Percentiles rank a stretch among this genome's conserved stretches.
Evolutionary conservation across 1,140 invertebrate species (phyloP).

Genomic region (Pissodes strobi): DNA sequence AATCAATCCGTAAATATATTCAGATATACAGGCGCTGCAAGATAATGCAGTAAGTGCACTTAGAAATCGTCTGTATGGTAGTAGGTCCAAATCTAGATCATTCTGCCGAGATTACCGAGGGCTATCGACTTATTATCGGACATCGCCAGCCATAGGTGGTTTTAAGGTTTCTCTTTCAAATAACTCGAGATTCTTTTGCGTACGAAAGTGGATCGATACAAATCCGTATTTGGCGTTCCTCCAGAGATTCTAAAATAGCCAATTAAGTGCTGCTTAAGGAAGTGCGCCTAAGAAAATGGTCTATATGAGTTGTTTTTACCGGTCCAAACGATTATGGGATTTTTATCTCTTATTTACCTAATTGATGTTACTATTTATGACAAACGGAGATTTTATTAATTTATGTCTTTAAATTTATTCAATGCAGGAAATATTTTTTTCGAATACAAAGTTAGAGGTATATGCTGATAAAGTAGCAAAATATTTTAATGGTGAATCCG

Average conservation of each 20-base stretch:
- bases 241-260: constrained; percentile 37
- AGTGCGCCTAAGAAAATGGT: constrained; percentile 32
- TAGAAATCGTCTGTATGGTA: no score
- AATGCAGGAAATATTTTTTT: no score
- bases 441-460: no score
- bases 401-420: no score
- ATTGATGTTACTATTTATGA: constrained; percentile 34
- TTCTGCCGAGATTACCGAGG: constrained; percentile 26
- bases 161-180: constrained; percentile 36
- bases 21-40: no score
- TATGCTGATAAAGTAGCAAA: no score
- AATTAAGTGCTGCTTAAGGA: constrained; percentile 30
- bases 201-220: constrained; percentile 37
- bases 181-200: constrained; percentile 33
- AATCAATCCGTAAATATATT: no score
- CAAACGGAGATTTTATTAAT: background rate
- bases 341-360: constrained; percentile 37
- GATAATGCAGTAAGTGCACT: no score
- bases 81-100: constrained; percentile 27
- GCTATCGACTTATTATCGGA: constrained; percentile 36
- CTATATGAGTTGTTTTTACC: constrained; percentile 16
- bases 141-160: constrained; percentile 19
- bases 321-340: constrained; percentile 27
- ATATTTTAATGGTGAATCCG: no score
- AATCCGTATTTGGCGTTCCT: constrained; percentile 32